These are phyloP conservation scores for Heteropelma amictum DNA, from an alignment of 2,888 invertebrate species.

Conservation along the genomic window DNA sequence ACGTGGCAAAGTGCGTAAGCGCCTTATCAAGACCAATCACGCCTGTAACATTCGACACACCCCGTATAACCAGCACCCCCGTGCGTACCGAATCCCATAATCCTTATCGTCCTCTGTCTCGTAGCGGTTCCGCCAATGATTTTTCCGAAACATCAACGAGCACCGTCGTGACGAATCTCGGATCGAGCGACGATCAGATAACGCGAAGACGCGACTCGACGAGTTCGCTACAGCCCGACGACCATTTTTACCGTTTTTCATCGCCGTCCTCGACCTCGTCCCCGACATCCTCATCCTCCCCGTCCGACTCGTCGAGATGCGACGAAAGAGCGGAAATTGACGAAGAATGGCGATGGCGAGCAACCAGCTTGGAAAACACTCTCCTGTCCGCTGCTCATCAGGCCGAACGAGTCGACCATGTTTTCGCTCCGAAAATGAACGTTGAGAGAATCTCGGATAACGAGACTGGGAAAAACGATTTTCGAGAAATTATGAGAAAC, in stretches of 20 bases:
- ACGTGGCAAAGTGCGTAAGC: conserved; percentile 76
- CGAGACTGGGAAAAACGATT: neutral
- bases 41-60: conserved; percentile 69
- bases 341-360: conserved; percentile 54
- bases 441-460: neutral
- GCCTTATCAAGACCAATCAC: conserved; percentile 62
- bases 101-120: conserved; percentile 28
- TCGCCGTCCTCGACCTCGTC: conserved; percentile 45
- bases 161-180: neutral
- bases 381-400: neutral
- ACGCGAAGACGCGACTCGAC: conserved; percentile 1
- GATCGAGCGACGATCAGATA: neutral
- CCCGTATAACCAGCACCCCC: conserved; percentile 74
- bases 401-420: neutral
- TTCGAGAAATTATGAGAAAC: neutral
- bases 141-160: neutral
- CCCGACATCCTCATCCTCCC: conserved; percentile 52
- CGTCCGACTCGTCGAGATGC: conserved; percentile 60
- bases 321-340: conserved; percentile 50
- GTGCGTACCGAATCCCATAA: conserved; percentile 67
- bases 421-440: too few relatives aligned
- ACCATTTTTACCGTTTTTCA: conserved; percentile 28
- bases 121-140: conserved; percentile 23
- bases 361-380: neutral
- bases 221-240: conserved; percentile 21